Evolutionary conservation across 2,113 vertebrate genomes (phyloP).

Genomic region (Ranitomeya imitator): DNA sequence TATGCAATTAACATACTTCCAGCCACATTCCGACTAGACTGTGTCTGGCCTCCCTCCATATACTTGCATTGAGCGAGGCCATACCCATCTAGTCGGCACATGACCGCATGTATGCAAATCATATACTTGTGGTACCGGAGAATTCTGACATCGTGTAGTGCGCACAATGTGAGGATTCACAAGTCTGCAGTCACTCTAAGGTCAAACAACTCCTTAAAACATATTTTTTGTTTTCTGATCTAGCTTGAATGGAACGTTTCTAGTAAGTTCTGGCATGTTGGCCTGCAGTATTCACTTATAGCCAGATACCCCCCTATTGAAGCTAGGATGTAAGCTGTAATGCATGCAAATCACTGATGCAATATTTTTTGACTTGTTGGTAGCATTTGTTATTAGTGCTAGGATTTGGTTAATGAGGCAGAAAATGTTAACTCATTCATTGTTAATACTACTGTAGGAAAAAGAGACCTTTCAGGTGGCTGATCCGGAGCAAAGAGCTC

Average conservation of each 20-base stretch:
- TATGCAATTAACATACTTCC: too few species aligned
- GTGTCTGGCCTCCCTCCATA: too few species aligned
- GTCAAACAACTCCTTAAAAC: not conserved
- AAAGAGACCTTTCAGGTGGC: not conserved
- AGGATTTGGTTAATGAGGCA: conserved; percentile 29
- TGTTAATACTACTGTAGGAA: conserved; percentile 51
- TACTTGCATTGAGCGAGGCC: too few species aligned
- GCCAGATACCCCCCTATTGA: not conserved
- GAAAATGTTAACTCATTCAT: conserved; percentile 35
- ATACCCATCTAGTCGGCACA: too few species aligned
- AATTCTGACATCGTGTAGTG: too few species aligned
- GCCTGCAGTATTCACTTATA: not conserved
- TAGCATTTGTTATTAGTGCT: conserved; percentile 9
- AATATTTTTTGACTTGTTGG: conserved; percentile 11
- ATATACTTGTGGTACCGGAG: too few species aligned
- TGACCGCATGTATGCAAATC: too few species aligned
- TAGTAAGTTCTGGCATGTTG: not conserved
- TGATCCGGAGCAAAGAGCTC: conserved; percentile 66
- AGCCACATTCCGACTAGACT: too few species aligned
- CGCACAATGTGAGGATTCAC: too few species aligned
- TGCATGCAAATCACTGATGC: not conserved
- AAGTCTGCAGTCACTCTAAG: too few species aligned
- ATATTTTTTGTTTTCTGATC: not conserved
- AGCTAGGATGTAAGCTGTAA: not conserved
- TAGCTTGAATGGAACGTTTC: not conserved